phyloP scores from a whole-genome alignment of 2,888 invertebrate species.

The Altica lythri region DNA sequence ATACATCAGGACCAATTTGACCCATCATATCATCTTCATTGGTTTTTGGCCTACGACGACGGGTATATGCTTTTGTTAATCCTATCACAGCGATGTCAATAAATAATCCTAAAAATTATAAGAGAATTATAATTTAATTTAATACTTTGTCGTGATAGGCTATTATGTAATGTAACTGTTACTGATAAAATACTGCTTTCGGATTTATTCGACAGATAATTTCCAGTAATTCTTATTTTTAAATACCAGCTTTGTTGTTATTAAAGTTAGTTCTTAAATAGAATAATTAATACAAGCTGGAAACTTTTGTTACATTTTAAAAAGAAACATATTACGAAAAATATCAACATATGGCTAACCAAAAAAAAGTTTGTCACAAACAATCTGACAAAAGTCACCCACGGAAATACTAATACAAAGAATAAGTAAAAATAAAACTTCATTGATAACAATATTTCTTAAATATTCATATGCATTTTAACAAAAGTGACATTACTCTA shows the following conservation, averaged over 20 bases:
- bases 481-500: constrained; percentile 11
- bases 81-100: constrained; percentile 81
- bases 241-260: no score
- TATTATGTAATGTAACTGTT: not conserved
- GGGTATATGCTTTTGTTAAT: constrained; percentile 74
- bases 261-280: no score
- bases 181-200: not conserved
- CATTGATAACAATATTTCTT: not conserved
- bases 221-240: not conserved
- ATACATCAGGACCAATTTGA: constrained; percentile 82
- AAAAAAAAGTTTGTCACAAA: not conserved
- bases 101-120: constrained; percentile 70
- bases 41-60: constrained; percentile 75
- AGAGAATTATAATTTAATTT: constrained; percentile 9
- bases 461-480: not conserved
- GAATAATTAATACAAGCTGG: no score
- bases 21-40: constrained; percentile 67
- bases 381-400: not conserved
- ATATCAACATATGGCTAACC: not conserved
- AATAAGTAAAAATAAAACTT: not conserved
- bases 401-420: not conserved
- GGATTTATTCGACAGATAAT: not conserved
- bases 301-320: no score
- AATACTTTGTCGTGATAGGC: not conserved
- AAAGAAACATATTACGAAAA: not conserved